Conservation (phyloP, 2,113 vertebrate genomes). For the Sprattus sprattus region DNA sequence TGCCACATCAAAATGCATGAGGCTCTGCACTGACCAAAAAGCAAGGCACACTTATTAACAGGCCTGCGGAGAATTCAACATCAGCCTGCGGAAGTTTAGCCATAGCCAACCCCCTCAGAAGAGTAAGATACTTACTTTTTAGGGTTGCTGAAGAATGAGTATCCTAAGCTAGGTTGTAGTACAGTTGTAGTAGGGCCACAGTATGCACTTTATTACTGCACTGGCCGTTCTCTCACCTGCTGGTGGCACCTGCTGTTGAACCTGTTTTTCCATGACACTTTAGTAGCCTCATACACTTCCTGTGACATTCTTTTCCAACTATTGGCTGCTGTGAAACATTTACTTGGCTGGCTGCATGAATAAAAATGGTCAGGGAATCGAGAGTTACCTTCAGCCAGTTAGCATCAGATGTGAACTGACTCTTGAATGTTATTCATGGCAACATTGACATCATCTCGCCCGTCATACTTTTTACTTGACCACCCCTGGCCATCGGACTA, state of each 20-base stretch:
- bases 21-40: slow-evolving; percentile 30
- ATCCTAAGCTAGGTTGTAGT: background rate
- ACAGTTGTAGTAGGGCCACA: background rate
- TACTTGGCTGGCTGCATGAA: too few relatives aligned
- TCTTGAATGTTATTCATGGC: too few relatives aligned
- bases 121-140: background rate
- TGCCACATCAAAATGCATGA: slow-evolving; percentile 32
- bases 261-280: too few relatives aligned
- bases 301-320: too few relatives aligned
- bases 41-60: background rate
- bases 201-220: background rate
- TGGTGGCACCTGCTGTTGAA: background rate
- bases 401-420: too few relatives aligned
- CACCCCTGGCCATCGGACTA: too few relatives aligned
- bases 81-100: background rate
- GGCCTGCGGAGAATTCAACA: background rate
- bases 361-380: too few relatives aligned
- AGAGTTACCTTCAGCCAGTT: too few relatives aligned
- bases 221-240: background rate
- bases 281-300: too few relatives aligned
- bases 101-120: background rate
- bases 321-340: too few relatives aligned
- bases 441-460: too few relatives aligned
- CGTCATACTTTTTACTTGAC: too few relatives aligned
- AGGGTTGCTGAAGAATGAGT: background rate